Conservation (phyloP, 1,140 invertebrate genomes). For the Cyclina sinensis region DNA sequence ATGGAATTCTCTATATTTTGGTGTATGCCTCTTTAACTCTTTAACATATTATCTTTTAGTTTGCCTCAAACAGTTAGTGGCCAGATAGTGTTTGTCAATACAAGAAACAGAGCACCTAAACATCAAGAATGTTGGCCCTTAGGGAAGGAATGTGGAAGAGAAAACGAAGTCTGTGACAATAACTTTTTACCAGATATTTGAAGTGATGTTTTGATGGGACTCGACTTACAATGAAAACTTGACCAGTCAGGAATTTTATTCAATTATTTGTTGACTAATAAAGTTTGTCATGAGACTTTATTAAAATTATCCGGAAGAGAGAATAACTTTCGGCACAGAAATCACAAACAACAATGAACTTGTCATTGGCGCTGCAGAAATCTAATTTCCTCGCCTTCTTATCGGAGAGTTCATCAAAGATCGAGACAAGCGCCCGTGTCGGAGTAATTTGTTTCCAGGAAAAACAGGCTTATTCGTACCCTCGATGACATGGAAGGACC, state of each 20-base stretch:
- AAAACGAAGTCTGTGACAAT: not conserved
- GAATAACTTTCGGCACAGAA: slow-evolving; percentile 32
- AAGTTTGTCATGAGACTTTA: slow-evolving; percentile 34
- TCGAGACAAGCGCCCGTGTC: slow-evolving; percentile 7
- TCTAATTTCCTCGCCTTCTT: slow-evolving; percentile 38
- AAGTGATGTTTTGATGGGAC: not conserved
- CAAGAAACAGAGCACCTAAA: too few relatives aligned
- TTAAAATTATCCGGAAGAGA: slow-evolving; percentile 44
- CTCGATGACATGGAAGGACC: not conserved
- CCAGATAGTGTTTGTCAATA: too few relatives aligned
- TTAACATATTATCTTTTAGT: too few relatives aligned
- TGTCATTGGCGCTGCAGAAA: not conserved
- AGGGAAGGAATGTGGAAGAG: too few relatives aligned
- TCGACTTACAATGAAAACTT: slow-evolving; percentile 37
- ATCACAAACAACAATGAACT: slow-evolving; percentile 13
- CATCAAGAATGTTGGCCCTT: too few relatives aligned
- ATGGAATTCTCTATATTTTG: too few relatives aligned
- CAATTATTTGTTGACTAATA: slow-evolving; percentile 41
- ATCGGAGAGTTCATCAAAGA: slow-evolving; percentile 37
- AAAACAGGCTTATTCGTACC: not conserved
- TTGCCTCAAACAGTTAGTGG: too few relatives aligned
- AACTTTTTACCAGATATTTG: not conserved
- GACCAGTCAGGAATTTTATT: slow-evolving; percentile 39
- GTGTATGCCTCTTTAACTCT: too few relatives aligned
- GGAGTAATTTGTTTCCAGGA: slow-evolving; percentile 11